Evolutionary conservation across 1,140 invertebrate species (phyloP), one percentile per base, ranked within the genome.

Genomic region (Drosophila prosaltans): DNA sequence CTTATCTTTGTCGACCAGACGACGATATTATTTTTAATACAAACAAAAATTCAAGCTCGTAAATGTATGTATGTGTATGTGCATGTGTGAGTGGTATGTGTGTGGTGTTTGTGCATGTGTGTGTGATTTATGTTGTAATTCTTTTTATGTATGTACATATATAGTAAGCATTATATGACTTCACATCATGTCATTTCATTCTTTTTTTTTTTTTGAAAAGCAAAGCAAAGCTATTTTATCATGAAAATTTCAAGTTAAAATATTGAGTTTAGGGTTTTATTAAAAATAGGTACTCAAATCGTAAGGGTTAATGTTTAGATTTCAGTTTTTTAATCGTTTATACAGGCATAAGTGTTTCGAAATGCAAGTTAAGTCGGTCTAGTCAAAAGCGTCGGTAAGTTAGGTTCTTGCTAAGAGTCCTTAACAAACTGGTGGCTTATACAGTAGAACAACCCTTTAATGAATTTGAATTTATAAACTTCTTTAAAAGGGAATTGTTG

Each of bases 21-120:
- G 89, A 91, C 89, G 89, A 91, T 91, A 91, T 89, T 89, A 90
- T 91, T 91, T 85, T 91, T 91, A 91, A 91, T 84, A 88, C 88
- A 83, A 72, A 73, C 78, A 66, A 74, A 69, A 78, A 75, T 73
- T 64, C 72, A 64, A 51, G 24, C 48, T 60, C 77, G 68, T 80
- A 74, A 70, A 64, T 68, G 70, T 76, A 39, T 45, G 21, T 65
- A 55, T 69, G 54, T 68, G 67, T 76, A 16, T 30, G 71, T 61
- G 64, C 32, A 36, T 6, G 32, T 36, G 32, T 30, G 28, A 30
- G 28, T 30, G 28, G 28, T 16, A 16, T 30, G 28, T 45, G 26
- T 65, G 65, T 69, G 58, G 32, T 63, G 39, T 61, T 41, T 40
- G 68, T 72, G 80, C 69, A 77, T 39, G 60, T 59, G 74, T 85